These are phyloP conservation scores for Calliphora vomitoria DNA, from an alignment of 2,888 invertebrate genomes.

Conservation along the genomic window DNA sequence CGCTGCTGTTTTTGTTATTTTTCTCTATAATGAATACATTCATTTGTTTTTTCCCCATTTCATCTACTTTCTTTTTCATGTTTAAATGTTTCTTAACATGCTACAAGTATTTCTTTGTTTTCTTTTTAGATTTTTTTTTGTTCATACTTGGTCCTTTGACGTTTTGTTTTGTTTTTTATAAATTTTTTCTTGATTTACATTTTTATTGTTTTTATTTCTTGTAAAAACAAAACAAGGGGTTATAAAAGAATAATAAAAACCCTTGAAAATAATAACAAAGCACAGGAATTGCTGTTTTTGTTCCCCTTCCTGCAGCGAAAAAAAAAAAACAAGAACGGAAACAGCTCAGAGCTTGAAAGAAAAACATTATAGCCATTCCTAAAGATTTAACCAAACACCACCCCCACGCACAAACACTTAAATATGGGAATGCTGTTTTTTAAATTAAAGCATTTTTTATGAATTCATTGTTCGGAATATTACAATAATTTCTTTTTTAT, in stretches of 20 bases:
- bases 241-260: conserved; percentile 38
- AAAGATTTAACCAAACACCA: not conserved
- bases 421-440: not conserved
- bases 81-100: conserved; percentile 58
- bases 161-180: conserved; percentile 13
- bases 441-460: conserved; percentile 3
- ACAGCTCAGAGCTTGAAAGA: not conserved
- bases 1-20: not conserved
- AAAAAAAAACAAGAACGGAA: conserved; percentile 24
- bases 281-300: conserved; percentile 17
- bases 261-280: conserved; percentile 31
- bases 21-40: not conserved
- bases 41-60: not conserved
- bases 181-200: conserved; percentile 43
- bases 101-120: conserved; percentile 50
- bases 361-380: not conserved
- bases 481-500: conserved; percentile 6
- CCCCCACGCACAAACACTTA: not conserved
- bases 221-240: conserved; percentile 41
- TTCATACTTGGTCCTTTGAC: conserved; percentile 34
- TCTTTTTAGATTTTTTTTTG: not conserved
- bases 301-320: not conserved
- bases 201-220: conserved; percentile 63
- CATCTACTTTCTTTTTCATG: conserved; percentile 10
- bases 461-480: conserved; percentile 4